Conservation (phyloP, 2,888 invertebrate genomes). For the Nesidiocoris tenuis region DNA sequence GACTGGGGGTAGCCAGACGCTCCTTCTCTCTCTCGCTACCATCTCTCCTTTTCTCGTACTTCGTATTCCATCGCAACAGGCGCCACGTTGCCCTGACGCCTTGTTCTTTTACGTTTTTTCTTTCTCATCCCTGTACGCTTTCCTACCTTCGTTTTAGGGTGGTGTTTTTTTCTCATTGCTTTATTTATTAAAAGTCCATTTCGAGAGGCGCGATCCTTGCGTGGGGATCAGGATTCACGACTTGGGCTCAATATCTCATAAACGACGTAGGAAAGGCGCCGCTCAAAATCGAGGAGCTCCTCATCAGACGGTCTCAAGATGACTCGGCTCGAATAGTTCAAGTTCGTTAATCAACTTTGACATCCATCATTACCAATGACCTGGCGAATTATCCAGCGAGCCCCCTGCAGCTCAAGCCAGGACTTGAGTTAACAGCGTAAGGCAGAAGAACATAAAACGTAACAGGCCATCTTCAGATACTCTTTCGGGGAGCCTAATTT, state of each 20-base stretch:
- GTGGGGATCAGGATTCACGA: conserved; percentile 32
- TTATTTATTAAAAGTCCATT: conserved; percentile 47
- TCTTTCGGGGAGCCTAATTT: too few species aligned
- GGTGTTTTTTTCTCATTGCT: conserved; percentile 25
- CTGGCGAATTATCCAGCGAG: not conserved
- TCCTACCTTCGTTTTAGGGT: not conserved
- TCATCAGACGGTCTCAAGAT: not conserved
- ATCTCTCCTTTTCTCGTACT: conserved; percentile 2
- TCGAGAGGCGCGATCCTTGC: conserved; percentile 45
- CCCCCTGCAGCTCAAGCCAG: too few species aligned
- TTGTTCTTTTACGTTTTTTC: conserved; percentile 6
- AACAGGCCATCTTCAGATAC: too few species aligned
- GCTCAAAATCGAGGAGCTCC: not conserved
- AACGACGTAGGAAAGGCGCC: conserved; percentile 4
- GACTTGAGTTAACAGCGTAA: too few species aligned
- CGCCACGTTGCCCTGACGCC: conserved; percentile 39
- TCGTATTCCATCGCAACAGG: conserved; percentile 28
- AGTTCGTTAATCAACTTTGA: not conserved
- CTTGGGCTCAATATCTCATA: conserved; percentile 32
- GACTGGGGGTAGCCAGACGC: not conserved
- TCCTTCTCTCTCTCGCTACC: not conserved
- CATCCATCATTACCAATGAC: not conserved
- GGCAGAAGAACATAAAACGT: too few species aligned
- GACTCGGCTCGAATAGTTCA: not conserved
- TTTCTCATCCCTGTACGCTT: not conserved